Evolutionary conservation across 2,797 vertebrate species (phyloP).

Genomic region (Galagoides demidoff): DNA sequence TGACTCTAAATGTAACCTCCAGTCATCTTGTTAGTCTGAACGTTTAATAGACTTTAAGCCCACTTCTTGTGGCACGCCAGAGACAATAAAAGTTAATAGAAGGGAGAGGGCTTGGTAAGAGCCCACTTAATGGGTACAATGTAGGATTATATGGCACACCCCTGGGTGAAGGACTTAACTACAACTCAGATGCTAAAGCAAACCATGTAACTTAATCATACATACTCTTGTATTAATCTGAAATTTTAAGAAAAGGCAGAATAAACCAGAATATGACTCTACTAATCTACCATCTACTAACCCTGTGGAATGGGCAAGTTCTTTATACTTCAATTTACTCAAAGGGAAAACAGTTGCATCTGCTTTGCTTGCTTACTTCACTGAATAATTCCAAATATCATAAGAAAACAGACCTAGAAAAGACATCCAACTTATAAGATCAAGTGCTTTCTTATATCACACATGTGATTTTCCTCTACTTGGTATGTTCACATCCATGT

Average conservation of each 20-base stretch:
- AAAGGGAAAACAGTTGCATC: background rate
- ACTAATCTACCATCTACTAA: background rate
- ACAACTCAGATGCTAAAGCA: no score
- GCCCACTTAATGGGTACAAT: no score
- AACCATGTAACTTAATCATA: no score
- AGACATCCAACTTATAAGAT: constrained; percentile 20
- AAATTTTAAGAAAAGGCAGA: background rate
- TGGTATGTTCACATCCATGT: background rate
- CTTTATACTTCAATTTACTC: constrained; percentile 32
- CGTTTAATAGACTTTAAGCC: background rate
- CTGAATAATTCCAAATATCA: constrained; percentile 24
- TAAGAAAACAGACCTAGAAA: constrained; percentile 22
- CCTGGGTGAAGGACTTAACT: no score
- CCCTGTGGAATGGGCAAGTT: background rate
- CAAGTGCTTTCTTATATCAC: background rate
- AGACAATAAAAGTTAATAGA: background rate
- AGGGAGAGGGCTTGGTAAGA: no score
- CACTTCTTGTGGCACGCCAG: background rate
- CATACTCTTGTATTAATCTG: no score
- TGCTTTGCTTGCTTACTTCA: constrained; percentile 8
- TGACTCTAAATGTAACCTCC: background rate
- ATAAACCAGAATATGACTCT: background rate
- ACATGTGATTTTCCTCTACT: background rate
- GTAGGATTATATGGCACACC: no score
- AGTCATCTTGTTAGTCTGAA: background rate